These are phyloP conservation scores for Synanceia verrucosa DNA, from an alignment of 2,797 vertebrate species.

Conservation along the genomic window DNA sequence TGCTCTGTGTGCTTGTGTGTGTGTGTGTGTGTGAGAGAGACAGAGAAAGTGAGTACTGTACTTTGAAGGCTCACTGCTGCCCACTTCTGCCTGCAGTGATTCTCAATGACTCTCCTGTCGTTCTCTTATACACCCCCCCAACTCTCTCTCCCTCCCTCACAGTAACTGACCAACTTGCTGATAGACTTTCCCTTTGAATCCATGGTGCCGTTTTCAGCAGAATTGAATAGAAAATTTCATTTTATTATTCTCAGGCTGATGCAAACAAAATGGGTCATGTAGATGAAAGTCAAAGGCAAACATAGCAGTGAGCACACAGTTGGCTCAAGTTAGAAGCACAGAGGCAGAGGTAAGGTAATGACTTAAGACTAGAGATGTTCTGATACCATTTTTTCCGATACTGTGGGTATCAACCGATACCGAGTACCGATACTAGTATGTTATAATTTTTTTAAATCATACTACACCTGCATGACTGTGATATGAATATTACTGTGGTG, in stretches of 20 bases:
- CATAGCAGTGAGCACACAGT: slow-evolving; percentile 4
- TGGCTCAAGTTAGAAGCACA: slow-evolving; percentile 28
- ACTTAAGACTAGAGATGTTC: too few species aligned
- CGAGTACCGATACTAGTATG: too few species aligned
- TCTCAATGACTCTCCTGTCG: slow-evolving; percentile 18
- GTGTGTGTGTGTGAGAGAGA: background rate
- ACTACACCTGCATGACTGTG: too few species aligned
- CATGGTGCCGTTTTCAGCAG: slow-evolving; percentile 49
- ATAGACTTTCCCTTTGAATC: slow-evolving; percentile 64
- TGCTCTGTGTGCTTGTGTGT: background rate
- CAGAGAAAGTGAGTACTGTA: background rate
- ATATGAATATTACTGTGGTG: too few species aligned
- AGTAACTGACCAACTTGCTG: slow-evolving; percentile 55
- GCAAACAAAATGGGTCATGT: slow-evolving; percentile 56
- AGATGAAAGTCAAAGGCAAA: slow-evolving; percentile 63
- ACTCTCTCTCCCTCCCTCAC: slow-evolving; percentile 22
- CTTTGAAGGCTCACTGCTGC: slow-evolving; percentile 21
- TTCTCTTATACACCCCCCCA: background rate
- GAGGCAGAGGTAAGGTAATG: background rate
- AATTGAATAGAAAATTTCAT: slow-evolving; percentile 64
- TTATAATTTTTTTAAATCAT: too few species aligned
- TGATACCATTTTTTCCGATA: too few species aligned
- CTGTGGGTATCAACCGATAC: too few species aligned
- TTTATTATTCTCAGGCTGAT: slow-evolving; percentile 57
- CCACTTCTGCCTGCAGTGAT: slow-evolving; percentile 9